phyloP scores from a whole-genome alignment of 2,797 vertebrate species.

The Halcyon badia region DNA sequence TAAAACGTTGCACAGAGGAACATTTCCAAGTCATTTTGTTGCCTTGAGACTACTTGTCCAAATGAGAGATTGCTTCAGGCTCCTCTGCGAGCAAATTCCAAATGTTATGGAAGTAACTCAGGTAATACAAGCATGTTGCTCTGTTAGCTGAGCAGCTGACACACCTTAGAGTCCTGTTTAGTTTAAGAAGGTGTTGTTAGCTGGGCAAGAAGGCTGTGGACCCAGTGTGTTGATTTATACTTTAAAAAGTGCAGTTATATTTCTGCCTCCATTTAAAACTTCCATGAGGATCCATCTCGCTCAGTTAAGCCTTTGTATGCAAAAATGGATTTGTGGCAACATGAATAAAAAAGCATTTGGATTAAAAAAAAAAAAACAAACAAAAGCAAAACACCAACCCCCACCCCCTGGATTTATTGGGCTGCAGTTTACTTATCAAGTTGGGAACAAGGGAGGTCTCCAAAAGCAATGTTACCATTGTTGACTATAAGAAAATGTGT shows the following conservation, averaged over 20 bases:
- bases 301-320: not conserved
- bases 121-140: slow-evolving; percentile 50
- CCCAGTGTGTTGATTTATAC: not conserved
- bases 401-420: too few species aligned
- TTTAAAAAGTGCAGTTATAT: not conserved
- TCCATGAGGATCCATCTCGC: accelerated
- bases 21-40: not conserved
- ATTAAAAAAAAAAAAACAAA: not conserved
- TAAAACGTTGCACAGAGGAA: not conserved
- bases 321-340: not conserved
- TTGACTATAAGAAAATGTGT: not conserved
- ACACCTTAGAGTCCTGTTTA: slow-evolving; percentile 62
- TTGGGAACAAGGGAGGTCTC: not conserved
- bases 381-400: too few species aligned
- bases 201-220: not conserved
- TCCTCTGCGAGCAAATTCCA: slow-evolving; percentile 58
- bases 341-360: not conserved
- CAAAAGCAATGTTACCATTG: not conserved
- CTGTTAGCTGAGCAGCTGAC: slow-evolving; percentile 66
- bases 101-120: slow-evolving; percentile 57
- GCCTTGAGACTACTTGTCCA: slow-evolving; percentile 6
- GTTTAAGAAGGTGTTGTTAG: not conserved
- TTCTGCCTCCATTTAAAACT: not conserved
- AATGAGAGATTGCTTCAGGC: not conserved
- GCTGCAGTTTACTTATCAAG: not conserved